phyloP scores from a whole-genome alignment of 2,113 vertebrate genomes.

The Antennarius striatus region DNA sequence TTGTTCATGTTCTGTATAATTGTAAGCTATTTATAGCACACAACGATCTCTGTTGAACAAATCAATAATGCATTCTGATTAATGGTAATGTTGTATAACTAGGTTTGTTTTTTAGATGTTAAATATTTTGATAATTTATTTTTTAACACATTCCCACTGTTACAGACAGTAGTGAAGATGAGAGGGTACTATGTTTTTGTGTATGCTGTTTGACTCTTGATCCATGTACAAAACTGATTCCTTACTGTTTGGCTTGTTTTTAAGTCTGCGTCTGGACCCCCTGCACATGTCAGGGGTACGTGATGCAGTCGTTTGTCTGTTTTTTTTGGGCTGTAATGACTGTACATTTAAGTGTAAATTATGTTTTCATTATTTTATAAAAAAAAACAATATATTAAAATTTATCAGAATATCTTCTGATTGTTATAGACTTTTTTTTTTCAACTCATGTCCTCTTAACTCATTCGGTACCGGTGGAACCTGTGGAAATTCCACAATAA shows the following conservation, averaged over 20 bases:
- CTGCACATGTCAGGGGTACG: slow-evolving; percentile 39
- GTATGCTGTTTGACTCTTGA: slow-evolving; percentile 51
- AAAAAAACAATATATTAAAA: slow-evolving; percentile 74
- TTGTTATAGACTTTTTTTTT: background rate
- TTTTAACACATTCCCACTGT: slow-evolving; percentile 72
- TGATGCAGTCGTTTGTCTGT: slow-evolving; percentile 51
- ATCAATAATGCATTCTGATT: slow-evolving; percentile 68
- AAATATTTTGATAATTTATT: slow-evolving; percentile 83
- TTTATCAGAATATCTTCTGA: slow-evolving; percentile 31
- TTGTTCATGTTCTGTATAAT: slow-evolving; percentile 55
- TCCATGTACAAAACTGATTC: slow-evolving; percentile 62
- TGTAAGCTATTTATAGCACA: slow-evolving; percentile 72
- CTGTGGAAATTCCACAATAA: too few species aligned
- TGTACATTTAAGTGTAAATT: slow-evolving; percentile 87
- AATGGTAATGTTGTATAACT: slow-evolving; percentile 62
- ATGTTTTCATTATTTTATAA: slow-evolving; percentile 86
- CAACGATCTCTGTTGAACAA: slow-evolving; percentile 67
- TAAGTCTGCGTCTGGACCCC: slow-evolving; percentile 24
- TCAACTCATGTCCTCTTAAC: too few species aligned
- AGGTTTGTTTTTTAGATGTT: slow-evolving; percentile 65
- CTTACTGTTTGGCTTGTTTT: slow-evolving; percentile 24
- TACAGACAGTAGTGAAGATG: slow-evolving; percentile 59
- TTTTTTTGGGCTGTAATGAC: slow-evolving; percentile 81
- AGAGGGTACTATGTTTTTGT: slow-evolving; percentile 69
- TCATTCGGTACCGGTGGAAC: too few species aligned